These are phyloP conservation scores for Atta cephalotes DNA, from an alignment of 1,140 invertebrate genomes.

Conservation along the genomic window DNA sequence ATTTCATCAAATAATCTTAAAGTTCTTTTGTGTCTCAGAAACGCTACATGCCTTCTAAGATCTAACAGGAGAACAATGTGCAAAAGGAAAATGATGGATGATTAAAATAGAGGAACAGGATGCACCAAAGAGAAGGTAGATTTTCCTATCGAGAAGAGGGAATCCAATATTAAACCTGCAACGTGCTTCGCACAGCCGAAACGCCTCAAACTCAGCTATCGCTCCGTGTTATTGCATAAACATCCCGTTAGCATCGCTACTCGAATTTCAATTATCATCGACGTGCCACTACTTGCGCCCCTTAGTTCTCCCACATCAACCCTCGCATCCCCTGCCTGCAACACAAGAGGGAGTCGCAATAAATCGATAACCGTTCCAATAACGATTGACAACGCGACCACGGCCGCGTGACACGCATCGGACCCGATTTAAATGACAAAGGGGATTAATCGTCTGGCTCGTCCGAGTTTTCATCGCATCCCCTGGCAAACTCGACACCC, in stretches of 20 bases:
- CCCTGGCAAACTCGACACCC: neutral
- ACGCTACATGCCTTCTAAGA: neutral
- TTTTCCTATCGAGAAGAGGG: neutral
- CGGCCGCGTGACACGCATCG: slow-evolving; percentile 68
- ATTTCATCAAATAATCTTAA: neutral
- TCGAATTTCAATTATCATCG: slow-evolving; percentile 77
- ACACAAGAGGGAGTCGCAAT: slow-evolving; percentile 44
- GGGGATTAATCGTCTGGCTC: slow-evolving; percentile 70
- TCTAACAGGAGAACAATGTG: neutral
- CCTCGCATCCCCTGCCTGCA: neutral
- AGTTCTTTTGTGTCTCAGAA: neutral
- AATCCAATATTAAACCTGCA: slow-evolving; percentile 28
- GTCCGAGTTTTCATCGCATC: slow-evolving; percentile 61
- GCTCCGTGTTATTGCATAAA: slow-evolving; percentile 69
- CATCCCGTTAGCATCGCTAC: slow-evolving; percentile 66
- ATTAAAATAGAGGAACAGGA: slow-evolving; percentile 22
- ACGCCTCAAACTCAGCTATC: slow-evolving; percentile 8
- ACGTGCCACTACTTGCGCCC: slow-evolving; percentile 43
- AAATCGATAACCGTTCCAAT: slow-evolving; percentile 76
- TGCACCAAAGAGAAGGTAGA: slow-evolving; percentile 10
- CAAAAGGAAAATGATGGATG: neutral
- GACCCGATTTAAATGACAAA: slow-evolving; percentile 77
- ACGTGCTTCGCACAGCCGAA: neutral
- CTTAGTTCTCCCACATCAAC: slow-evolving; percentile 16
- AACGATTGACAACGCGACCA: slow-evolving; percentile 76